These are phyloP conservation scores for Cyphomyrus plagiostoma DNA, from an alignment of 2,113 vertebrate species.

Conservation along the genomic window DNA sequence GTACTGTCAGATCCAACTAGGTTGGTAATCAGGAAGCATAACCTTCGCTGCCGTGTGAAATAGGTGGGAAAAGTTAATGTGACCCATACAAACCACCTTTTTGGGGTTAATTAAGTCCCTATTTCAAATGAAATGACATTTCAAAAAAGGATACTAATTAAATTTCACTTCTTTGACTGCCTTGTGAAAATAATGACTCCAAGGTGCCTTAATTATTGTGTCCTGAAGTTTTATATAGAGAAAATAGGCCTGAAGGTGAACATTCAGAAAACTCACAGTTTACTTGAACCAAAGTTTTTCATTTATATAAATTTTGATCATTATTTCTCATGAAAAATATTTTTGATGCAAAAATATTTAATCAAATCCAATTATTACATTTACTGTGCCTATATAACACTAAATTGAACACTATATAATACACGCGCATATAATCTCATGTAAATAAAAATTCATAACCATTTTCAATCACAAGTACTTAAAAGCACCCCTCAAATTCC, in stretches of 20 bases:
- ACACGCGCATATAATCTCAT: not conserved
- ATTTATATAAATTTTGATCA: not conserved
- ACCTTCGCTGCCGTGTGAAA: constrained; percentile 34
- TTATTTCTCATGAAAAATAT: not conserved
- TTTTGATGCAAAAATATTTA: not conserved
- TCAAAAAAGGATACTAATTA: constrained; percentile 11
- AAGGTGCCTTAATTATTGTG: not conserved
- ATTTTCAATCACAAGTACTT: not conserved
- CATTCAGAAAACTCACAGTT: not conserved
- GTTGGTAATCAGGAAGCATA: constrained; percentile 67
- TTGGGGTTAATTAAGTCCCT: constrained; percentile 39
- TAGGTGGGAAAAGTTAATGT: constrained; percentile 33
- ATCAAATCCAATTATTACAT: not conserved
- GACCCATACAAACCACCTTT: constrained; percentile 31
- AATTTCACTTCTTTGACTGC: constrained; percentile 13
- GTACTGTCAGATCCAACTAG: constrained; percentile 68
- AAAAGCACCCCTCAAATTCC: not conserved
- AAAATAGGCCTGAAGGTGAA: not conserved
- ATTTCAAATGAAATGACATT: constrained; percentile 34
- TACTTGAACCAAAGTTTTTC: not conserved
- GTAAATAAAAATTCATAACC: not conserved
- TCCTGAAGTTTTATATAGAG: not conserved
- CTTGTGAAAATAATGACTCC: not conserved
- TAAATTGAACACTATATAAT: not conserved
- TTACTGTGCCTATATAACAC: not conserved